Evolutionary conservation across 2,888 invertebrate genomes (phyloP), one percentile per base, ranked within the genome.

Genomic region (Agrotis segetum): DNA sequence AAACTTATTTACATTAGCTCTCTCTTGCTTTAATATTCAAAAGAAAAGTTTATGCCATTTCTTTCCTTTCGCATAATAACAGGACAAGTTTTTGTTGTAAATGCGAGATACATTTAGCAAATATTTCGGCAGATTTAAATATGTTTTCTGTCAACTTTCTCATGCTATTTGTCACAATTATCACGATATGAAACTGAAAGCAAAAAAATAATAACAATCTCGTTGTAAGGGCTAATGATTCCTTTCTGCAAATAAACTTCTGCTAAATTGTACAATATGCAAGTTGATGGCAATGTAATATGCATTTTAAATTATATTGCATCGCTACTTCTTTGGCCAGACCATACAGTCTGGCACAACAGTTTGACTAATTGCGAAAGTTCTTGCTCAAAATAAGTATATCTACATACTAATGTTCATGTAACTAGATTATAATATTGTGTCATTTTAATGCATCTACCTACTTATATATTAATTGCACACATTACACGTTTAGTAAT

Each of bases 1-100:
- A 44, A 40, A 74, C 19, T 34, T 62, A 80, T 74, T 62, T 46
- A 64, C 34, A 69, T 74, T 19, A 21, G 40, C 53, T 66, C 13
- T 75, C 62, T 70, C 75, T 55, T 67, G n/a, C 17, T 44, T 34
- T 21, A 60, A 64, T 55, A 40, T 29, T 58, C 40, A 50, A 29
- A 65, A 61, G 44, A 44, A 66, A 52, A 24, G 34, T 24, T 50
- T 56, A 5, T 0, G 4, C 7, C 2, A 24, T 46, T 69, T 34
- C 7, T 58, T 70, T 62, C 50, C 9, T 40, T 29, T 52, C 47
- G 13, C 4, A 13, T 56, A 58, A 16, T 21, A 24, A 24, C 24
- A 29, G 44, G n/a, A 14, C 13, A 16, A 67, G 17, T 50, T 29
- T 50, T 14, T 50, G 40, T 52, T 49, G 17, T 46, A 21, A 3